phyloP scores from a whole-genome alignment of 2,797 vertebrate species.

The Sciaenops ocellatus region DNA sequence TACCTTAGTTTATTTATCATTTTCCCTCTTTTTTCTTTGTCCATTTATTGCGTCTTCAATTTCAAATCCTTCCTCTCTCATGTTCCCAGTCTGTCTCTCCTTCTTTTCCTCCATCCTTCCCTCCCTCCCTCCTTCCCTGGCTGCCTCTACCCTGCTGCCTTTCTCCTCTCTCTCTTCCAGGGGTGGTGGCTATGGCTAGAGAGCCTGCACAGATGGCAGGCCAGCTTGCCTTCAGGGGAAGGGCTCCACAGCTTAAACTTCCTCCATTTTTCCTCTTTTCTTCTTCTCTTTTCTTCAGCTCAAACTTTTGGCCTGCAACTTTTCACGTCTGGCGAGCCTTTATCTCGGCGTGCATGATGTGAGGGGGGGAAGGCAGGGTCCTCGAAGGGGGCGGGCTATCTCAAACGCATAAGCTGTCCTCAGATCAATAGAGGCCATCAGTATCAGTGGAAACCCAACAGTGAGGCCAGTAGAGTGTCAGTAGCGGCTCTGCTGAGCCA shows the following conservation, averaged over 20 bases:
- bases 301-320: conserved; percentile 87
- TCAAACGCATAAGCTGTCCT: conserved; percentile 62
- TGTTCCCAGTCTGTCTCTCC: conserved; percentile 68
- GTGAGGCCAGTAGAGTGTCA: conserved; percentile 49
- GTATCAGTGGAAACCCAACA: conserved; percentile 71
- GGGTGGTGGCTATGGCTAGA: conserved; percentile 85
- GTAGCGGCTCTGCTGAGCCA: conserved; percentile 33
- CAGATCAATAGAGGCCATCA: conserved; percentile 81
- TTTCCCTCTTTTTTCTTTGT: conserved; percentile 36
- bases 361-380: conserved; percentile 68
- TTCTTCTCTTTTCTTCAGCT: conserved; percentile 80
- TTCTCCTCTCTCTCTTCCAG: conserved; percentile 78
- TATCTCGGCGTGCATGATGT: conserved; percentile 84
- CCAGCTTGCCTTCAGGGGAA: conserved; percentile 88
- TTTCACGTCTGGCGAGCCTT: conserved; percentile 84
- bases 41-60: conserved; percentile 50
- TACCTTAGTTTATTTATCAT: conserved; percentile 35
- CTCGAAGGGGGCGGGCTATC: conserved; percentile 30
- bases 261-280: conserved; percentile 81
- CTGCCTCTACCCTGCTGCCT: conserved; percentile 66
- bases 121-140: conserved; percentile 64
- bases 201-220: conserved; percentile 88
- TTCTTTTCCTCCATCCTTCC: conserved; percentile 64
- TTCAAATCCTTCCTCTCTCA: conserved; percentile 55
- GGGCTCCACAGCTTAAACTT: conserved; percentile 87